These are phyloP conservation scores for Poecile atricapillus DNA, from an alignment of 2,113 vertebrate genomes.

Conservation along the genomic window DNA sequence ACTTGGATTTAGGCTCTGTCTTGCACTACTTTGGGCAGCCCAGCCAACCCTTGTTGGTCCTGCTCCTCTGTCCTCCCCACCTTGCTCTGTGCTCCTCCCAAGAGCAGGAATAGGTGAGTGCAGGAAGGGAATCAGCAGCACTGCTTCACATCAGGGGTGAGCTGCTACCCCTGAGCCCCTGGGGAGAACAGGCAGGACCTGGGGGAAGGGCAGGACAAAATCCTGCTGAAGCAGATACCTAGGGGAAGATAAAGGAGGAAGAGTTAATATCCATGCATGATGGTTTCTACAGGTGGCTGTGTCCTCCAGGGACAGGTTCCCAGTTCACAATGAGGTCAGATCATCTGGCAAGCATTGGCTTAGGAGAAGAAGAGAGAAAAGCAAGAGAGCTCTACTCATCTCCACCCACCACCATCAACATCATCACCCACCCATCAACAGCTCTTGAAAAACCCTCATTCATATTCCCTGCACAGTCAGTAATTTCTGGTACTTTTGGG, in stretches of 20 bases:
- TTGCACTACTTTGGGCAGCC: background rate
- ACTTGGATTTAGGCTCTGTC: background rate
- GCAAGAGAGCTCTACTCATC: background rate
- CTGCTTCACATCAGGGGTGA: background rate
- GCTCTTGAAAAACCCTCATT: background rate
- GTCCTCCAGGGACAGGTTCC: background rate
- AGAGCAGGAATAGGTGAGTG: accelerated
- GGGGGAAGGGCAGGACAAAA: background rate
- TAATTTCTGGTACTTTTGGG: background rate
- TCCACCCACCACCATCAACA: background rate
- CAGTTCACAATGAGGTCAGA: background rate
- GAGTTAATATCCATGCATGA: too few relatives aligned
- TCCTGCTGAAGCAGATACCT: background rate
- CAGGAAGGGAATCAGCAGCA: background rate
- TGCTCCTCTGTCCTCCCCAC: background rate
- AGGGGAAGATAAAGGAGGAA: background rate
- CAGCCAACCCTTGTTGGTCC: background rate
- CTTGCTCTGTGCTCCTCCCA: background rate
- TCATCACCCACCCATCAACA: background rate
- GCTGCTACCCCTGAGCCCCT: accelerated
- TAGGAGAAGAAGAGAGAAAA: background rate
- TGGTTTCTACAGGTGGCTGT: background rate
- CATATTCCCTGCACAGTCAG: background rate
- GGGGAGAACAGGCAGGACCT: background rate
- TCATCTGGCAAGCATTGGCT: background rate